phyloP scores from a whole-genome alignment of 2,888 invertebrate genomes.

The Drosophila fungiperda region DNA sequence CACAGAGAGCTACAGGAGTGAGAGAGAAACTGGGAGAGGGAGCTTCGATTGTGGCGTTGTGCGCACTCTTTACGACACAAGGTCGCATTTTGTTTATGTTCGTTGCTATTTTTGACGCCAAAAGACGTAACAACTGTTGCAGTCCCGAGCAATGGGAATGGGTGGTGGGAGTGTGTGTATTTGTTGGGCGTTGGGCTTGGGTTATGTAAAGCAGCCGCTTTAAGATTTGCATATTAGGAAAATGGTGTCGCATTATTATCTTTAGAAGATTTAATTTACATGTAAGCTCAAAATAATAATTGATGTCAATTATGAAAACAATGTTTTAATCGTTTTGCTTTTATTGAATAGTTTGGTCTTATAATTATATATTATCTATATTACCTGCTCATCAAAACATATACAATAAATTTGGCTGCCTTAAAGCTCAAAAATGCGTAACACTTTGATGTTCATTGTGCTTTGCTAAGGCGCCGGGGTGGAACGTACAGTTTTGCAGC shows the following conservation, averaged over 20 bases:
- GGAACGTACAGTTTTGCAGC: conserved; percentile 10
- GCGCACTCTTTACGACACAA: conserved; percentile 24
- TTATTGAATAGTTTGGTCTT: background rate
- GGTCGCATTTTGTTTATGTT: conserved; percentile 62
- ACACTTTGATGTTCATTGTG: conserved; percentile 18
- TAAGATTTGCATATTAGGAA: conserved; percentile 32
- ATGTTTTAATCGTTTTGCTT: too few species aligned
- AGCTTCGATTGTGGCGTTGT: conserved; percentile 31
- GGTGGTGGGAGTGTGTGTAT: background rate
- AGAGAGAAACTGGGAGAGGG: conserved; percentile 1
- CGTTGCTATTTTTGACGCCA: conserved; percentile 77
- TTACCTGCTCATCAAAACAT: background rate
- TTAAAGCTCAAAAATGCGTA: conserved; percentile 18
- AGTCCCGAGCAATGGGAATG: conserved; percentile 20
- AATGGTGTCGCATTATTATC: conserved; percentile 28
- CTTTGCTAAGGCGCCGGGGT: conserved; percentile 12
- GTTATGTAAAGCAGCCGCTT: conserved; percentile 8
- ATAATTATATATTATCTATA: background rate
- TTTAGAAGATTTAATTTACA: background rate
- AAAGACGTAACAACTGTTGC: conserved; percentile 71
- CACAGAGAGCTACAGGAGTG: too few species aligned
- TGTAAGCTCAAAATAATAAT: background rate
- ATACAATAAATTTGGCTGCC: background rate
- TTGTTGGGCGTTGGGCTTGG: background rate
- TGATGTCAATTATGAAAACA: background rate